Conservation (phyloP, 2,797 vertebrate species). For the Muscicapa striata region DNA sequence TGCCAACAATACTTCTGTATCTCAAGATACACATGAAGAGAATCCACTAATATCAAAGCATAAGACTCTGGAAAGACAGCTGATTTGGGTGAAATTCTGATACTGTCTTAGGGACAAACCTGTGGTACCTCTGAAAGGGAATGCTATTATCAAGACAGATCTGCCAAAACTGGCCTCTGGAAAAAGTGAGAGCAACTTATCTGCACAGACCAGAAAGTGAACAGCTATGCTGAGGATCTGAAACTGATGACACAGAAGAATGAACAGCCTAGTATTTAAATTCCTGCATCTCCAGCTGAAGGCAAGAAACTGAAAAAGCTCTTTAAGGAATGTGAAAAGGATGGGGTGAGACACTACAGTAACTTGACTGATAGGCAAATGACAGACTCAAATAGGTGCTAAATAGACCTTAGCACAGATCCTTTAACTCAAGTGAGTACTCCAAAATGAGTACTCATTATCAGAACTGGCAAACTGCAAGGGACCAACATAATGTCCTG, state of each 20-base stretch:
- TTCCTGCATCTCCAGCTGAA: not conserved
- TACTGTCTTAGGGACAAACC: not conserved
- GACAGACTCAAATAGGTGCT: not conserved
- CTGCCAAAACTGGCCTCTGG: not conserved
- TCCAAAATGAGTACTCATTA: not conserved
- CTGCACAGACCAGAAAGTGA: not conserved
- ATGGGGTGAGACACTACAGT: not conserved
- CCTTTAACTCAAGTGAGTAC: not conserved
- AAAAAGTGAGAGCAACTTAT: not conserved
- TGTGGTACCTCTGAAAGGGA: not conserved
- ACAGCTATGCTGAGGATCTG: not conserved
- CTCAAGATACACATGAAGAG: not conserved
- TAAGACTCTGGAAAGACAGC: not conserved
- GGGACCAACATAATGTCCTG: not conserved
- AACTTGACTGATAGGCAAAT: not conserved
- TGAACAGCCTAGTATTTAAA: not conserved
- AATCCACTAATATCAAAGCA: not conserved
- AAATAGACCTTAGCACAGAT: not conserved
- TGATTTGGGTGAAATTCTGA: not conserved
- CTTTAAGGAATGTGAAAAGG: not conserved
- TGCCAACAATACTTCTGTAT: not conserved
- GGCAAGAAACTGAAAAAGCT: not conserved
- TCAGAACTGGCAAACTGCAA: not conserved
- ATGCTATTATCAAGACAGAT: not conserved
- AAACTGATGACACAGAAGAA: not conserved